A percentile compares a stretch with the other conserved stretches of the same genome.
Conservation (phyloP, 2,797 vertebrate genomes). For the Enteromius anoplus region DNA sequence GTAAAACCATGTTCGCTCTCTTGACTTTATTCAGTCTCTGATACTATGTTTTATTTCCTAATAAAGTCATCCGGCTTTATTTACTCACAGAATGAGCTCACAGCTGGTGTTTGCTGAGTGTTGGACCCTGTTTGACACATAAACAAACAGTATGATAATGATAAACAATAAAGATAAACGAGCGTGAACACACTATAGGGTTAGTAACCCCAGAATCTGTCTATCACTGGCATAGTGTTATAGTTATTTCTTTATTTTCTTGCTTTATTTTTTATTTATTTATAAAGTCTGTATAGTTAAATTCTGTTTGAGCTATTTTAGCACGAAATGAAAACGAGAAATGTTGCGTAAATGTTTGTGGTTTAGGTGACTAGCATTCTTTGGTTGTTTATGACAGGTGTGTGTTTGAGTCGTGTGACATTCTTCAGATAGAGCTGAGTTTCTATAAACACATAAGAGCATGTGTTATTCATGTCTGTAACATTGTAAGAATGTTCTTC, state of each 20-base stretch:
- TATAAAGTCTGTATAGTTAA: neutral
- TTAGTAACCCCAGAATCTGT: neutral
- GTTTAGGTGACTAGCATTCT: neutral
- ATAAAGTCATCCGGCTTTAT: neutral
- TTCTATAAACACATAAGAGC: constrained; percentile 19
- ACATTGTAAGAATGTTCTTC: neutral
- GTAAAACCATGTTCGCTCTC: neutral
- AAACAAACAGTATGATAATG: neutral
- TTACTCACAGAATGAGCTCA: neutral
- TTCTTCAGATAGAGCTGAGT: constrained; percentile 32
- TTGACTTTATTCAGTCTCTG: neutral
- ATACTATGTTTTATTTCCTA: neutral
- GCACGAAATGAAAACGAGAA: neutral
- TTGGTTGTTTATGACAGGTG: neutral
- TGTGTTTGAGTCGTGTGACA: neutral
- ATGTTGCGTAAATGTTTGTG: neutral
- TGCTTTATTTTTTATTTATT: neutral
- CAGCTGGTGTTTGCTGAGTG: neutral
- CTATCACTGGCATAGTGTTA: neutral
- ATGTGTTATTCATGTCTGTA: constrained; percentile 1
- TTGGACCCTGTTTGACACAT: neutral
- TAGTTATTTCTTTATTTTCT: neutral
- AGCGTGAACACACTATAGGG: neutral
- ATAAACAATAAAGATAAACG: no score
- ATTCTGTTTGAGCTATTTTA: neutral